A percentile compares a stretch with the other conserved stretches of the same genome.
These are phyloP conservation scores for Holothuria glaberrima DNA, from an alignment of 35 echinoderm and acorn worm genomes.

Conservation along the genomic window DNA sequence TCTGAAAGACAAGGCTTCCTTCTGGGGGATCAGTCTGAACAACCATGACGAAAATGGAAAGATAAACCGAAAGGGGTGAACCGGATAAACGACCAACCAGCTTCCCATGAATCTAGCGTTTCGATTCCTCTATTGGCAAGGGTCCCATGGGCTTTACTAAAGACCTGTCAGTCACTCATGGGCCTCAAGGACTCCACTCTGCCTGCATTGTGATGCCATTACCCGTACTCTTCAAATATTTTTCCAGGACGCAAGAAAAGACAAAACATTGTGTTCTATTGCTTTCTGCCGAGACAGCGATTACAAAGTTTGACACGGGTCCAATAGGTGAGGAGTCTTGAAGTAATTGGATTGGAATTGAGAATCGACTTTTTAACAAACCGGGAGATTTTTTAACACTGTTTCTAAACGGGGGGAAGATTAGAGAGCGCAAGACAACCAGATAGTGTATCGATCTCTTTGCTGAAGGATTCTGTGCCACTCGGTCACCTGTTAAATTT, in stretches of 20 bases:
- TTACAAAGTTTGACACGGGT: slow-evolving; percentile 29
- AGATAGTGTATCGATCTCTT: background rate
- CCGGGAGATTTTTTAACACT: slow-evolving; percentile 37
- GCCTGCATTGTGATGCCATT: slow-evolving; percentile 5
- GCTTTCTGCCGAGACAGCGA: slow-evolving; percentile 35
- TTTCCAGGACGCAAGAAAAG: slow-evolving; percentile 19
- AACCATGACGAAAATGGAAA: no score
- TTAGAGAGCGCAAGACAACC: slow-evolving; percentile 10
- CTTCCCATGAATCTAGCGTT: no score
- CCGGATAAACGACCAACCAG: no score
- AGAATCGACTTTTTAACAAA: slow-evolving; percentile 46
- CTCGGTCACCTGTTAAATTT: slow-evolving; percentile 22
- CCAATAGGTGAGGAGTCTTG: slow-evolving; percentile 43
- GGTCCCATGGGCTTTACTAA: slow-evolving; percentile 3
- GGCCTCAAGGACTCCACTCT: slow-evolving; percentile 14
- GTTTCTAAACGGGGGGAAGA: slow-evolving; percentile 19
- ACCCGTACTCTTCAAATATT: slow-evolving; percentile 45
- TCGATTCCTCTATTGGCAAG: no score
- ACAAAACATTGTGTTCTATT: slow-evolving; percentile 32
- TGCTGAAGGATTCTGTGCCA: background rate
- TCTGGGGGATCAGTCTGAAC: no score
- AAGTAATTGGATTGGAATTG: slow-evolving; percentile 50
- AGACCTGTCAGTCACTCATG: slow-evolving; percentile 27
- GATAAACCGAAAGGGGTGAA: no score
- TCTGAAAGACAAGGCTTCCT: no score